Evolutionary conservation across 2,888 invertebrate genomes (phyloP).

Genomic region (Geophilus truncorum): DNA sequence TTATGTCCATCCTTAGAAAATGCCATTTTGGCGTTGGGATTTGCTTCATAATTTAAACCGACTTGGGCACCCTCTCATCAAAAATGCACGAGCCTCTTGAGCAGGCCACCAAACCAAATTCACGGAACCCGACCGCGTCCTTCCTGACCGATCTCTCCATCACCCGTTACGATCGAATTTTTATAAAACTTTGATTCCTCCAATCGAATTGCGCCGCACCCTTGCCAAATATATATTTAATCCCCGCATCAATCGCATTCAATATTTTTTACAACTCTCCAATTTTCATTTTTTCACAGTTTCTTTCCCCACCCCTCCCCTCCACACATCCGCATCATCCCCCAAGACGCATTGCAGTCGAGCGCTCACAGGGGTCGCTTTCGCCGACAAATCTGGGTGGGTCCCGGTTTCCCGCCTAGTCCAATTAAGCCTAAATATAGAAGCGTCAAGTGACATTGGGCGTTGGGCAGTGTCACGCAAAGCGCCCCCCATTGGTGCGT

Average conservation of each 20-base stretch:
- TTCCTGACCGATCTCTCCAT: neutral
- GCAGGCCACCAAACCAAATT: neutral
- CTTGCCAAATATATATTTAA: neutral
- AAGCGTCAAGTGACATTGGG: neutral
- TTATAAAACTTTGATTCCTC: slow-evolving; percentile 3
- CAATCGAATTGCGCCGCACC: neutral
- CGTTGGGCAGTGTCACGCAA: neutral
- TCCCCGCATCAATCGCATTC: neutral
- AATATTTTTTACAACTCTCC: neutral
- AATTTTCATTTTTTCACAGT: neutral
- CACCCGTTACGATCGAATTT: slow-evolving; percentile 6
- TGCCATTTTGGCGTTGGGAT: neutral
- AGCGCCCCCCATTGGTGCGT: neutral
- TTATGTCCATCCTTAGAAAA: neutral
- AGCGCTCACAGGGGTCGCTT: neutral
- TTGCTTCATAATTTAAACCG: neutral
- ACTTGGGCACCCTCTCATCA: neutral
- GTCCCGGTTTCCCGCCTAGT: neutral
- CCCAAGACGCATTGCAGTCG: neutral
- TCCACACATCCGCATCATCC: neutral
- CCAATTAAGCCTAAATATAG: neutral
- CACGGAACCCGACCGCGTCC: neutral
- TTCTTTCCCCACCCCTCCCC: neutral
- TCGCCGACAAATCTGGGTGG: neutral
- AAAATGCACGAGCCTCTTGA: slow-evolving; percentile 5